Evolutionary conservation across 2,888 invertebrate genomes (phyloP), one percentile per base, ranked within the genome.

Genomic region (Cerceris rybyensis): DNA sequence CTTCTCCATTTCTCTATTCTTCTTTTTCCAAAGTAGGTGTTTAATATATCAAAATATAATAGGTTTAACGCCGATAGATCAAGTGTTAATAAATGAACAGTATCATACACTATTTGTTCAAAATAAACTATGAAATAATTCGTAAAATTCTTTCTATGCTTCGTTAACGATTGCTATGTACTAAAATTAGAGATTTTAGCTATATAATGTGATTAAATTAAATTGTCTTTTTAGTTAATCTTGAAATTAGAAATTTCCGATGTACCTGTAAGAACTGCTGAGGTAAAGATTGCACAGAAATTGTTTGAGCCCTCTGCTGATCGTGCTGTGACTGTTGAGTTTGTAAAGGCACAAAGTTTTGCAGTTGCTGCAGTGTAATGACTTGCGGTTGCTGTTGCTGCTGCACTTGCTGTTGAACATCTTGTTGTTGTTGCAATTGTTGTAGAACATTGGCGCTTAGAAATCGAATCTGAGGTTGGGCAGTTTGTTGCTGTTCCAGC

Each of bases 251-350:
- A 39, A n/a, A 17, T 11, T 13, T 7, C 16, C 39, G 17, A 60
- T 60, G 49, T 83, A 93, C 93, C 90, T 93, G 94, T 65, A 94
- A 88, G 83, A 94, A 93, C 86, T 94, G 94, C 67, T 93, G 93
- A 0, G 93, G 93, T 70, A 94, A 86, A 39, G 93, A 93, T 81
- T 93, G 93, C 67, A 93, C 93, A 8, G 93, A 93, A 52, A 93
- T 93, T 0, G 91, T 90, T 74, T 91, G 93, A 0, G 91, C 85
- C 74, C 91, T 89, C 70, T 91, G 92, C 60, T 90, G 92, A 66
- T 91, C 91, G 54, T 91, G 92, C 72, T 90, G 90, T 7, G 92
- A 88, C 60, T 91, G 92, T 64, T 92, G 92, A 14, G 90, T 82
- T 79, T 92, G 92, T 84, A 93, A 88, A 76, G 93, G 93, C 84